Percentiles rank a stretch among this genome's conserved stretches.
Conservation (phyloP, 2,113 vertebrate genomes). For the Girardinichthys multiradiatus region DNA sequence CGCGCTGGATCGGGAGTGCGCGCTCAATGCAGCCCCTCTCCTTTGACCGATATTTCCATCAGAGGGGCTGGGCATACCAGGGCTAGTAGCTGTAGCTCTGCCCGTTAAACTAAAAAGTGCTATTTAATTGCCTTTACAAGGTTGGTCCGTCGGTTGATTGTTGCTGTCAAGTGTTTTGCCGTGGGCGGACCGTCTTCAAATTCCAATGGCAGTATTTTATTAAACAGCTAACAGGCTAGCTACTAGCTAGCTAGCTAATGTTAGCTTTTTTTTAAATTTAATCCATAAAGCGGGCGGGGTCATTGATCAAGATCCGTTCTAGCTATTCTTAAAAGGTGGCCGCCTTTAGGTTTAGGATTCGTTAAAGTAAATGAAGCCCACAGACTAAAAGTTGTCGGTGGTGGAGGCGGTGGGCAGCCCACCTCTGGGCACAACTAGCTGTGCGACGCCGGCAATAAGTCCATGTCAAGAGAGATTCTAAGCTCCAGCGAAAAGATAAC, state of each 20-base stretch:
- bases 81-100: conserved; percentile 68
- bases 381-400: conserved; percentile 24
- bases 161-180: conserved; percentile 35
- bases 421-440: conserved; percentile 63
- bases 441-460: conserved; percentile 59
- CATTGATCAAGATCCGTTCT: neutral
- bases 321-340: neutral
- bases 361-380: neutral
- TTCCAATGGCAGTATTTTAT: conserved; percentile 65
- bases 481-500: conserved; percentile 49
- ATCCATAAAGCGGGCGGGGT: conserved; percentile 17
- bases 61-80: conserved; percentile 65
- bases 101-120: conserved; percentile 49
- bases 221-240: conserved; percentile 69
- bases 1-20: conserved; percentile 74
- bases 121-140: conserved; percentile 35
- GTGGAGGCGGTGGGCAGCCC: conserved; percentile 58
- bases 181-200: conserved; percentile 57
- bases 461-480: conserved; percentile 26
- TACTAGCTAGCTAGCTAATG: conserved; percentile 64
- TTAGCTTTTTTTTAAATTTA: conserved; percentile 54
- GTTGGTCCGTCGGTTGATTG: conserved; percentile 27
- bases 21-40: conserved; percentile 76
- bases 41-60: conserved; percentile 68
- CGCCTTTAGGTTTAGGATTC: neutral